phyloP scores from a whole-genome alignment of 2,888 invertebrate genomes.

The Caenorhabditis afra region DNA sequence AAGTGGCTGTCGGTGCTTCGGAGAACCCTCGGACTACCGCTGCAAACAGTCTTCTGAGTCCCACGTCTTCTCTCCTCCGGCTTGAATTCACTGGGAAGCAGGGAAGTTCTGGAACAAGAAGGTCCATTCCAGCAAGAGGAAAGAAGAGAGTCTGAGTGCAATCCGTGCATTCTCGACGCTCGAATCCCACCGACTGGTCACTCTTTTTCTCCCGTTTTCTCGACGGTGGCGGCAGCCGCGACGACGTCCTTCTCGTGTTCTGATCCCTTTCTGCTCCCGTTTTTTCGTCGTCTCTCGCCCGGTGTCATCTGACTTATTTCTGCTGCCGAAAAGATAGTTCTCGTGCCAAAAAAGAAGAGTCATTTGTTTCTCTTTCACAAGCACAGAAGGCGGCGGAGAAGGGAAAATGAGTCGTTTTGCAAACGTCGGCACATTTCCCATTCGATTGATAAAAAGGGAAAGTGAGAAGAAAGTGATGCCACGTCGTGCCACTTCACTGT shows the following conservation, averaged over 20 bases:
- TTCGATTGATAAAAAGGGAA: slow-evolving; percentile 29
- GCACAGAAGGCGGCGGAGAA: slow-evolving; percentile 13
- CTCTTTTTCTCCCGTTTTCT: background rate
- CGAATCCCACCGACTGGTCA: slow-evolving; percentile 12
- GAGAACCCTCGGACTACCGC: too few species aligned
- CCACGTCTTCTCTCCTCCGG: too few species aligned
- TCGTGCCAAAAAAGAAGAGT: background rate
- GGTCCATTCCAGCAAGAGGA: too few species aligned
- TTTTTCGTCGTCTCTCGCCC: background rate
- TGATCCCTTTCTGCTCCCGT: background rate
- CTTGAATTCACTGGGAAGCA: too few species aligned
- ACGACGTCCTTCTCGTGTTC: background rate
- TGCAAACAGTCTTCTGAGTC: too few species aligned
- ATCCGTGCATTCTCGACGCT: too few species aligned
- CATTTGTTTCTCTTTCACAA: slow-evolving; percentile 23
- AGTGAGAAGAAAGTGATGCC: slow-evolving; percentile 21
- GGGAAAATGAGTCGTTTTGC: slow-evolving; percentile 16
- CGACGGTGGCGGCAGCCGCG: too few species aligned
- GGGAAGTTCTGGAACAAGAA: too few species aligned
- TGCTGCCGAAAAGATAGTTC: background rate
- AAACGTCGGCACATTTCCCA: slow-evolving; percentile 23
- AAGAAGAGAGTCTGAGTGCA: too few species aligned
- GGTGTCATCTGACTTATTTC: background rate
- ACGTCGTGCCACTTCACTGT: slow-evolving; percentile 22
- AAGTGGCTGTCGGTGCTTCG: too few species aligned